phyloP scores from a whole-genome alignment of 1,140 invertebrate species.

The Manduca sexta region DNA sequence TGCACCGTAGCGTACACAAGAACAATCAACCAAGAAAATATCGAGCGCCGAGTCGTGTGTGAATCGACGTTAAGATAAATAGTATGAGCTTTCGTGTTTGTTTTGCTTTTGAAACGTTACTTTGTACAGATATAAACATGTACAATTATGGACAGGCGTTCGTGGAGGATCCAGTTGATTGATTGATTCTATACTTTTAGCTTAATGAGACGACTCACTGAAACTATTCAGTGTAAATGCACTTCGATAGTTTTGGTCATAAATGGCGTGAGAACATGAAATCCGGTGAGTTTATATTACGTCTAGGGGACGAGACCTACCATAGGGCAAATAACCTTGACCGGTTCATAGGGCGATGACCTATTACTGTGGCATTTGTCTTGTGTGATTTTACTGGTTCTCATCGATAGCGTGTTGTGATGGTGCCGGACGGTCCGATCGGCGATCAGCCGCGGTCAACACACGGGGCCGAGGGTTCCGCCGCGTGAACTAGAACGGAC shows the following conservation, averaged over 20 bases:
- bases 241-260: conserved; percentile 13
- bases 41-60: conserved; percentile 7
- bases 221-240: conserved; percentile 15
- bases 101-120: conserved; percentile 20
- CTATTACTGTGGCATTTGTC: conserved; percentile 13
- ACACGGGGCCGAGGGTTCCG: conserved; percentile 23
- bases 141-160: conserved; percentile 32
- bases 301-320: conserved; percentile 19
- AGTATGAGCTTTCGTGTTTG: conserved; percentile 21
- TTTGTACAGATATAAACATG: conserved; percentile 14
- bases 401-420: not conserved
- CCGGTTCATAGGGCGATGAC: conserved; percentile 48
- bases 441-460: conserved; percentile 20
- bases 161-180: conserved; percentile 13
- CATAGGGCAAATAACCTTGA: conserved; percentile 43
- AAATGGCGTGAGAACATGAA: conserved; percentile 20
- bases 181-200: conserved; percentile 20
- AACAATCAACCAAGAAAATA: conserved; percentile 13
- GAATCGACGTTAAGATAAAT: conserved; percentile 24
- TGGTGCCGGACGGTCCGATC: not conserved
- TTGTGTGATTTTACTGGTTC: not conserved
- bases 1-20: conserved; percentile 1
- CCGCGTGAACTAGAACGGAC: conserved; percentile 46
- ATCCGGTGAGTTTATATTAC: conserved; percentile 22
- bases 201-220: conserved; percentile 18